phyloP scores from a whole-genome alignment of 1,140 invertebrate genomes.

The Aporrectodea caliginosa region DNA sequence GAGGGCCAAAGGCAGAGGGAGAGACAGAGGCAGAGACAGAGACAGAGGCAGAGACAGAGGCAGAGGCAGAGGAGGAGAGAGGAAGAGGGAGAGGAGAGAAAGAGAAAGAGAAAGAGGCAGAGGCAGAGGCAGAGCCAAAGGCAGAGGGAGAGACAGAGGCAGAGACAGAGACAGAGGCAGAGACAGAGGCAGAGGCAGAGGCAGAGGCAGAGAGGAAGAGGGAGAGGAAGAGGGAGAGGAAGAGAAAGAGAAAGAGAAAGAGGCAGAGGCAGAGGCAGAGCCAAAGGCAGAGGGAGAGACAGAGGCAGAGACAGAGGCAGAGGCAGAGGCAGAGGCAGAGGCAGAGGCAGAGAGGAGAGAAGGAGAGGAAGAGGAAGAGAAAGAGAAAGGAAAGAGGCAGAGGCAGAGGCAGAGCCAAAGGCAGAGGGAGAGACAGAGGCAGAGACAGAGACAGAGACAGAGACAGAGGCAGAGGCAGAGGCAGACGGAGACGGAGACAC shows the following conservation, averaged over 20 bases:
- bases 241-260: slow-evolving; percentile 33
- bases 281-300: slow-evolving; percentile 17
- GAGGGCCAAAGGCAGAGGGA: too few species aligned
- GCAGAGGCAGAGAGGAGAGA: slow-evolving; percentile 16
- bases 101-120: too few species aligned
- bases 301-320: slow-evolving; percentile 19
- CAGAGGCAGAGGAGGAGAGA: too few species aligned
- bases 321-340: slow-evolving; percentile 20
- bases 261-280: slow-evolving; percentile 16
- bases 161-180: slow-evolving; percentile 19
- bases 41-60: too few species aligned
- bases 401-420: slow-evolving; percentile 24
- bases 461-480: slow-evolving; percentile 17
- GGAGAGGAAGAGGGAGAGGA: slow-evolving; percentile 32
- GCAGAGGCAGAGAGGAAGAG: slow-evolving; percentile 30
- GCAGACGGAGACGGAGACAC: slow-evolving; percentile 25
- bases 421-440: slow-evolving; percentile 16
- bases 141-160: slow-evolving; percentile 34
- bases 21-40: too few species aligned
- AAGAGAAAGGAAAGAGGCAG: slow-evolving; percentile 17
- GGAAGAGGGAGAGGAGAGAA: too few species aligned
- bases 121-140: slow-evolving; percentile 13
- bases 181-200: neutral
- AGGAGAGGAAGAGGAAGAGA: slow-evolving; percentile 14
- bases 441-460: slow-evolving; percentile 22